Conservation (phyloP, 2,888 invertebrate genomes). For the Metacarcinus magister region DNA sequence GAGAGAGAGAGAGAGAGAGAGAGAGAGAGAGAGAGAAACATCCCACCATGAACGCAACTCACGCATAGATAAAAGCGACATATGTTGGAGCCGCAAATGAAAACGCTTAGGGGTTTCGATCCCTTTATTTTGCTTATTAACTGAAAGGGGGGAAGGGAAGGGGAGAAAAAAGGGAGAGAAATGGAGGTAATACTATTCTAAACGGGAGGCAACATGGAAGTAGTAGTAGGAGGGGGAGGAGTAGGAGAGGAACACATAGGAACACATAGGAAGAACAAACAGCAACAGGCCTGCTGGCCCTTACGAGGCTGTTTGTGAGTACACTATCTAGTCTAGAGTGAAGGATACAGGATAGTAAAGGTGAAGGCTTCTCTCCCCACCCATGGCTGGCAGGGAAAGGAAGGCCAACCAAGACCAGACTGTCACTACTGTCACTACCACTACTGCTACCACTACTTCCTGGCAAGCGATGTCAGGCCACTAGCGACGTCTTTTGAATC, state of each 20-base stretch:
- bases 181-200: neutral
- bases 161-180: neutral
- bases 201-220: neutral
- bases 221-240: neutral
- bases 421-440: too few relatives aligned
- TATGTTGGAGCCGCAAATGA: slow-evolving; percentile 20
- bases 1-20: slow-evolving; percentile 48
- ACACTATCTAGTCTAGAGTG: too few relatives aligned
- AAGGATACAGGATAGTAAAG: too few relatives aligned
- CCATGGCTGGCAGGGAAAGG: too few relatives aligned
- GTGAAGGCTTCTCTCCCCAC: too few relatives aligned
- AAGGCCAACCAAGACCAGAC: too few relatives aligned
- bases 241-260: neutral
- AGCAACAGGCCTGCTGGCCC: too few relatives aligned
- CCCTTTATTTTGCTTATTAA: slow-evolving; percentile 7
- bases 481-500: too few relatives aligned
- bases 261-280: too few relatives aligned
- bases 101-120: neutral
- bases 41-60: neutral
- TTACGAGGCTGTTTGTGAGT: too few relatives aligned
- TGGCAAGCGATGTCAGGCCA: too few relatives aligned
- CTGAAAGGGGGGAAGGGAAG: neutral
- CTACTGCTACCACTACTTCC: too few relatives aligned
- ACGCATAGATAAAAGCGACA: neutral
- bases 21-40: slow-evolving; percentile 3